These are phyloP conservation scores for Archegozetes longisetosus DNA, from an alignment of 1,140 invertebrate genomes.

Conservation along the genomic window DNA sequence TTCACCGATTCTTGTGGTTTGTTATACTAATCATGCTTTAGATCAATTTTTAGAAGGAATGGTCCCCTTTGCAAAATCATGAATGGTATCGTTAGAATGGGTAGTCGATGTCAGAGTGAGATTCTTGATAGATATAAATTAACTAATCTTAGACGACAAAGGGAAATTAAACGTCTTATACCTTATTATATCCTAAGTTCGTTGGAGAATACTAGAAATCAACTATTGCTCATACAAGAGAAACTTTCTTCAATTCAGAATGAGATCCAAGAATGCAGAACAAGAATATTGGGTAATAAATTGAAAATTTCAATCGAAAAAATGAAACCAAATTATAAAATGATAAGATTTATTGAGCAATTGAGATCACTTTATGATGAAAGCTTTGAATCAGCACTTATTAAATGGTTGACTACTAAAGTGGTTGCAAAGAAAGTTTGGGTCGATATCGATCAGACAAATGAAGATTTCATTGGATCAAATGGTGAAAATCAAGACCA, in stretches of 20 bases:
- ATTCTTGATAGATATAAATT: not conserved
- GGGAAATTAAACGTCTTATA: not conserved
- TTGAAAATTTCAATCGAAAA: not conserved
- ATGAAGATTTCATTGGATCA: not conserved
- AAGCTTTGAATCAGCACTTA: no score
- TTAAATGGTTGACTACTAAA: no score
- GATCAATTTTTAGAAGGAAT: slow-evolving; percentile 73
- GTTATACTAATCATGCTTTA: slow-evolving; percentile 70
- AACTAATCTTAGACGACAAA: not conserved
- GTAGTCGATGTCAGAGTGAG: slow-evolving; percentile 42
- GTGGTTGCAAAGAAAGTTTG: no score
- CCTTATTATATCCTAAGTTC: not conserved
- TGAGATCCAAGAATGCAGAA: no score
- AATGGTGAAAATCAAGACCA: not conserved
- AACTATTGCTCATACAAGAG: no score
- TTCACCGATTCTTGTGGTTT: slow-evolving; percentile 54
- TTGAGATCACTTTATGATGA: no score
- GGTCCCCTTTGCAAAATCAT: slow-evolving; percentile 31
- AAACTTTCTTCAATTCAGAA: no score
- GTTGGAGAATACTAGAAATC: no score
- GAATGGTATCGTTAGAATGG: slow-evolving; percentile 45
- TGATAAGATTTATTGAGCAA: no score
- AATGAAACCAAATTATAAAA: no score
- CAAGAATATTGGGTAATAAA: not conserved
- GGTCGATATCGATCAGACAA: no score